These are phyloP conservation scores for Ctenochaetus hawaiiensis DNA, from an alignment of 2,797 vertebrate genomes.

Conservation along the genomic window DNA sequence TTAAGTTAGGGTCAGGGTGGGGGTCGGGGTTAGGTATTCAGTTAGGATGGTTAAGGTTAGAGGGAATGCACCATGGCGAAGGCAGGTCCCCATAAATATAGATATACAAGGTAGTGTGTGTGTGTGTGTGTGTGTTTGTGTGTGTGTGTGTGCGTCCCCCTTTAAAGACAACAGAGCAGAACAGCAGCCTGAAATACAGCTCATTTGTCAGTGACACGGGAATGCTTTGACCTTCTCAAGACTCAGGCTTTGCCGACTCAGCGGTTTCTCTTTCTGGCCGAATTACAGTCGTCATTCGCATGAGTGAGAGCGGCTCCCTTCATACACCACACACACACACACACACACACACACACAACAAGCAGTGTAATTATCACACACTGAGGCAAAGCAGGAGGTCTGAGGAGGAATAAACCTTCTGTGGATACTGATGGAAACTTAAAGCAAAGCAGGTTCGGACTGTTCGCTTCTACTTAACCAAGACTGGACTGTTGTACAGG, in stretches of 20 bases:
- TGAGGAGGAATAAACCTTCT: background rate
- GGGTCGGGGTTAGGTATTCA: too few relatives aligned
- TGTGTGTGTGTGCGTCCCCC: constrained; percentile 28
- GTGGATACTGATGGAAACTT: background rate
- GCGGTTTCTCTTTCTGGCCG: constrained; percentile 61
- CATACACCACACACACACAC: too few relatives aligned
- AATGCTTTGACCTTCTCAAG: constrained; percentile 77
- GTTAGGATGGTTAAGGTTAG: too few relatives aligned
- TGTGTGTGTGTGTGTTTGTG: constrained; percentile 18
- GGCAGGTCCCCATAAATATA: background rate
- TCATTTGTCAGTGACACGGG: constrained; percentile 75
- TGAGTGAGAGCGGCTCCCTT: constrained; percentile 61
- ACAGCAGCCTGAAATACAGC: constrained; percentile 60
- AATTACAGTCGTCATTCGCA: constrained; percentile 74
- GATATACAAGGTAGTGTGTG: constrained; percentile 10
- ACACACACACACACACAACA: background rate
- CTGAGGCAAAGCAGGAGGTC: constrained; percentile 9
- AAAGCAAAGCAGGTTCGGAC: background rate
- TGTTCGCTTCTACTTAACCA: background rate
- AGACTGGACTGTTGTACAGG: background rate
- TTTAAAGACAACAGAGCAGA: constrained; percentile 69
- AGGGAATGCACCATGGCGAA: too few relatives aligned
- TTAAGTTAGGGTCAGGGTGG: too few relatives aligned
- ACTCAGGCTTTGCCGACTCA: constrained; percentile 71
- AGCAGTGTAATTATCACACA: background rate